These are phyloP conservation scores for Coelopa frigida DNA, from an alignment of 1,140 invertebrate species.

Conservation along the genomic window DNA sequence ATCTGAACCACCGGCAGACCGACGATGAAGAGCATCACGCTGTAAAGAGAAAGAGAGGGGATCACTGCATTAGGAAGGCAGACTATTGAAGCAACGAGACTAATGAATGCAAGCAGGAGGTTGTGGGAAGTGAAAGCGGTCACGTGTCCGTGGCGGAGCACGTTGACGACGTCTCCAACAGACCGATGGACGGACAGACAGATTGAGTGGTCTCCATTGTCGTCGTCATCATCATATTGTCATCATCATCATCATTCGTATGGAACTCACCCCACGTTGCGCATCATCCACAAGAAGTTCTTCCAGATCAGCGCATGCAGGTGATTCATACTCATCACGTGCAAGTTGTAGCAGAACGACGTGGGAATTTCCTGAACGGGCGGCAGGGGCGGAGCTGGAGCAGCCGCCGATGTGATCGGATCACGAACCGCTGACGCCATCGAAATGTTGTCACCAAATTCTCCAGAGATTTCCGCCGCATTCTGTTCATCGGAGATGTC, in stretches of 20 bases:
- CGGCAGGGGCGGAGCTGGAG: slow-evolving; percentile 52
- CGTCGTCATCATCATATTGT: too few relatives aligned
- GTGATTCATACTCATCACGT: slow-evolving; percentile 60
- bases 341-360: slow-evolving; percentile 52
- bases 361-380: slow-evolving; percentile 52
- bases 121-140: too few relatives aligned
- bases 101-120: not conserved
- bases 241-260: too few relatives aligned
- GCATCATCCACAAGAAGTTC: slow-evolving; percentile 83
- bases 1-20: slow-evolving; percentile 88
- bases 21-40: slow-evolving; percentile 84
- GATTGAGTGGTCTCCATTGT: too few relatives aligned
- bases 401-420: slow-evolving; percentile 47
- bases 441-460: slow-evolving; percentile 76
- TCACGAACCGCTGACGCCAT: slow-evolving; percentile 60
- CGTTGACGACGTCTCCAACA: too few relatives aligned
- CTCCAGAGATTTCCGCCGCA: slow-evolving; percentile 69
- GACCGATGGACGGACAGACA: too few relatives aligned
- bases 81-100: too few relatives aligned
- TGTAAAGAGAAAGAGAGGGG: slow-evolving; percentile 41
- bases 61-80: not conserved
- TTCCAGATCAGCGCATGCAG: slow-evolving; percentile 84
- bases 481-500: slow-evolving; percentile 58
- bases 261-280: slow-evolving; percentile 74
- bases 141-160: too few relatives aligned